Evolutionary conservation across 2,888 invertebrate species (phyloP).

Genomic region (Cerastis leucographa): DNA sequence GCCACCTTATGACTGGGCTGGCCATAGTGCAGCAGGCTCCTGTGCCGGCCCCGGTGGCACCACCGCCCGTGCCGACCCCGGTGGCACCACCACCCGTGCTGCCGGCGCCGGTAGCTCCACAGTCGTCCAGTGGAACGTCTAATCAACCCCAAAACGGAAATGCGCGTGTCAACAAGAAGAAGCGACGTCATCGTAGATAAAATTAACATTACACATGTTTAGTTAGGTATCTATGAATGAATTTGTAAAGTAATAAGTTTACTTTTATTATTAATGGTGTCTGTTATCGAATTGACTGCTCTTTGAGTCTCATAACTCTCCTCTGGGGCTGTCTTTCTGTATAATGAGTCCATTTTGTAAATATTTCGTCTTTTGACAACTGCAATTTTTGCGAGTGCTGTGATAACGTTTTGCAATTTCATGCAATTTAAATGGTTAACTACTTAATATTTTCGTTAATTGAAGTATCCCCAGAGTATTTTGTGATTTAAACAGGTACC

Average conservation of each 20-base stretch:
- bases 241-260: constrained; percentile 68
- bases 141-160: constrained; percentile 71
- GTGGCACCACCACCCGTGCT: constrained; percentile 47
- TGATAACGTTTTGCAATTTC: constrained; percentile 81
- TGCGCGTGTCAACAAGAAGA: constrained; percentile 80
- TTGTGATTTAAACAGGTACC: constrained; percentile 74
- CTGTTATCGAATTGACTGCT: constrained; percentile 75
- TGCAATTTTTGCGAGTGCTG: constrained; percentile 87
- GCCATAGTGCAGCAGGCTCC: constrained; percentile 52
- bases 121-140: constrained; percentile 70
- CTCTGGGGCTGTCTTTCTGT: constrained; percentile 77
- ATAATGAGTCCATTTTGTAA: constrained; percentile 75
- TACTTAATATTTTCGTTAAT: constrained; percentile 74
- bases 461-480: constrained; percentile 76
- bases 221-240: constrained; percentile 60
- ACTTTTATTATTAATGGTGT: constrained; percentile 66
- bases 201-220: constrained; percentile 62
- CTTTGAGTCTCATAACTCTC: constrained; percentile 73
- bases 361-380: constrained; percentile 81
- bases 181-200: constrained; percentile 86
- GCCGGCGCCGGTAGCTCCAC: constrained; percentile 60
- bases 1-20: constrained; percentile 53
- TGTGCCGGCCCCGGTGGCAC: constrained; percentile 45
- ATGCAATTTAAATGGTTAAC: constrained; percentile 76
- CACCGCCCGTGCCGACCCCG: constrained; percentile 24